Conservation (phyloP, 2,113 vertebrate species). For the Nesoenas mayeri region DNA sequence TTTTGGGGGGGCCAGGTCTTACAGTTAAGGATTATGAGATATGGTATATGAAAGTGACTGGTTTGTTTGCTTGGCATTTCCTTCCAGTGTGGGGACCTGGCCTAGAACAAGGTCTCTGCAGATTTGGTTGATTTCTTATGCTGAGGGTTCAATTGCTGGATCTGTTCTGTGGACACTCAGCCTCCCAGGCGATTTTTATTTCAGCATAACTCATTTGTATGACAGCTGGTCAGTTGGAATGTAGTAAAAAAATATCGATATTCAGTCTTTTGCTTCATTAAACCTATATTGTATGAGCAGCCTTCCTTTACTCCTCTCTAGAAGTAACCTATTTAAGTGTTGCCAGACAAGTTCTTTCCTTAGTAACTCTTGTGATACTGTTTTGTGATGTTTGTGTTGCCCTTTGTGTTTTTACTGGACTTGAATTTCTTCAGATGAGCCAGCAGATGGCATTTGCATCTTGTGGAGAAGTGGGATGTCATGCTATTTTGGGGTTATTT, state of each 20-base stretch:
- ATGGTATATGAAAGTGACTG: neutral
- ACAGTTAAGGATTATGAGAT: neutral
- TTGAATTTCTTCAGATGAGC: neutral
- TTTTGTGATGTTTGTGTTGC: neutral
- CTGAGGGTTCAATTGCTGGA: neutral
- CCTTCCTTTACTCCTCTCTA: neutral
- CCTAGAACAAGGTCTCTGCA: rapidly evolving
- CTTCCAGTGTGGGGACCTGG: neutral
- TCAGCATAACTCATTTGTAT: neutral
- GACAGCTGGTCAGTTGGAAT: neutral
- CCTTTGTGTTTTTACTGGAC: neutral
- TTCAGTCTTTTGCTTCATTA: neutral
- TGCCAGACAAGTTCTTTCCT: neutral
- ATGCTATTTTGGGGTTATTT: neutral
- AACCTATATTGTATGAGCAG: neutral
- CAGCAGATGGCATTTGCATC: neutral
- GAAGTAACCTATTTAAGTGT: neutral
- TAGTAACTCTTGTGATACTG: neutral
- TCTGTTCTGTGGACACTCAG: neutral
- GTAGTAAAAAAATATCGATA: neutral
- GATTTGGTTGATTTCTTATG: neutral
- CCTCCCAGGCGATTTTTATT: neutral
- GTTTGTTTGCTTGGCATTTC: neutral
- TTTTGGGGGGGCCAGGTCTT: neutral
- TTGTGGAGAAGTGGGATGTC: neutral